These are phyloP conservation scores for Silurus glanis DNA, from an alignment of 2,113 vertebrate genomes.

Conservation along the genomic window DNA sequence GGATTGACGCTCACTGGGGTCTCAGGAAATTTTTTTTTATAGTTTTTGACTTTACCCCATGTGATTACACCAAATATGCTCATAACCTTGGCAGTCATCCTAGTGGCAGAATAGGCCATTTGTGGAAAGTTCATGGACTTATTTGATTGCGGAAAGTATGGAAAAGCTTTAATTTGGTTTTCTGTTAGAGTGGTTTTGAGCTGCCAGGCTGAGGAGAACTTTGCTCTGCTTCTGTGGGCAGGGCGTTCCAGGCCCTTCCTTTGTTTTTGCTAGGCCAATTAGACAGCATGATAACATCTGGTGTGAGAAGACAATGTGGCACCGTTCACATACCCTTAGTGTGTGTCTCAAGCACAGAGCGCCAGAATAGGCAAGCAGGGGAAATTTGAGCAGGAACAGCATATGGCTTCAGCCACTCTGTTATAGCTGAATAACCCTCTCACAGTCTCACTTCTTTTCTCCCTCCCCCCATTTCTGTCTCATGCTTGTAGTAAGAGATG, in stretches of 20 bases:
- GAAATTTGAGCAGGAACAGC: conserved; percentile 65
- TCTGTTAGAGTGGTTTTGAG: conserved; percentile 32
- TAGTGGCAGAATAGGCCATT: neutral
- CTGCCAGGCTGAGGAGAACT: conserved; percentile 27
- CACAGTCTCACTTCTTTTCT: conserved; percentile 14
- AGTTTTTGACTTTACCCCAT: conserved; percentile 19
- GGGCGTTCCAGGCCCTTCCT: conserved; percentile 68
- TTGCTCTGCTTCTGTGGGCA: conserved; percentile 38
- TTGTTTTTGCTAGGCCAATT: conserved; percentile 77
- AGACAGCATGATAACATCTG: conserved; percentile 71
- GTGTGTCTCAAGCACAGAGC: conserved; percentile 52
- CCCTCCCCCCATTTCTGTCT: neutral
- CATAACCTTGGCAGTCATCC: neutral
- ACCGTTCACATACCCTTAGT: conserved; percentile 58
- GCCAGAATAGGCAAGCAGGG: conserved; percentile 53
- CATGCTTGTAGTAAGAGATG: conserved; percentile 24
- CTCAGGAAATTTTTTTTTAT: conserved; percentile 32
- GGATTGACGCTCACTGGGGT: neutral
- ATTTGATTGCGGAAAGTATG: neutral
- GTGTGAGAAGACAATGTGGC: conserved; percentile 70
- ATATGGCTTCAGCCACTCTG: conserved; percentile 66
- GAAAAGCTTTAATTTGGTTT: neutral
- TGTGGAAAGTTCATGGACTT: neutral
- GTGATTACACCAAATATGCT: conserved; percentile 6
- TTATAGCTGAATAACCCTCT: conserved; percentile 53